A percentile compares a stretch with the other conserved stretches of the same genome.
These are phyloP conservation scores for Apostichopus californicus DNA, from an alignment of 35 echinoderm and acorn worm species.

Conservation along the genomic window DNA sequence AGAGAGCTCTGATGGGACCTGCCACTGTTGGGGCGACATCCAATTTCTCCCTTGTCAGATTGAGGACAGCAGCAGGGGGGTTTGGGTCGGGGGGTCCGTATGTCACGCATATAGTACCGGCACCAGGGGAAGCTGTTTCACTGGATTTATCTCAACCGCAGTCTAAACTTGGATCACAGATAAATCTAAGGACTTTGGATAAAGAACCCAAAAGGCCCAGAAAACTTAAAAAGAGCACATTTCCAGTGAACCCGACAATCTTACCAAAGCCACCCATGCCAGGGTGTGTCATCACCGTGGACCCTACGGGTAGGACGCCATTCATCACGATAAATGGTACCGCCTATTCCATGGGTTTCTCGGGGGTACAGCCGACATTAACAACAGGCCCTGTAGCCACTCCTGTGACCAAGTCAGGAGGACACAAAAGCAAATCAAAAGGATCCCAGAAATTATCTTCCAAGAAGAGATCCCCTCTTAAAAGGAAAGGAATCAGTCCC, in stretches of 20 bases:
- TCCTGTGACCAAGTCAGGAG: neutral
- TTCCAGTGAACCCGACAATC: neutral
- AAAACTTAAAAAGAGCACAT: neutral
- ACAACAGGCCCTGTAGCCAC: neutral
- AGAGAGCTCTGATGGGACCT: neutral
- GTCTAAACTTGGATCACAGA: constrained; percentile 25
- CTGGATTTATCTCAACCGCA: constrained; percentile 28
- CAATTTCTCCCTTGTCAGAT: neutral
- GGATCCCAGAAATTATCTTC: neutral
- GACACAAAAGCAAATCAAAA: neutral
- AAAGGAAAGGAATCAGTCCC: constrained; percentile 20
- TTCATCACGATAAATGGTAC: constrained; percentile 7
- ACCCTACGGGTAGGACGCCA: constrained; percentile 6
- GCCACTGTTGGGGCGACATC: neutral
- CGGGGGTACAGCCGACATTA: neutral
- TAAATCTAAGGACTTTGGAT: constrained; percentile 14
- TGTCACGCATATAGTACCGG: neutral
- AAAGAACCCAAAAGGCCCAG: neutral
- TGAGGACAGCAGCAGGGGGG: neutral
- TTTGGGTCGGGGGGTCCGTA: neutral
- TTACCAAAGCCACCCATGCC: constrained; percentile 2
- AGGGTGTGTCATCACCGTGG: constrained; percentile 40
- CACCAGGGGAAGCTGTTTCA: constrained; percentile 1
- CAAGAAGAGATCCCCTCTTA: constrained; percentile 4
- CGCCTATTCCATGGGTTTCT: constrained; percentile 5